Percentiles rank a stretch among this genome's conserved stretches.
Evolutionary conservation across 2,797 vertebrate species (phyloP).

Genomic region (Crax fasciolata): DNA sequence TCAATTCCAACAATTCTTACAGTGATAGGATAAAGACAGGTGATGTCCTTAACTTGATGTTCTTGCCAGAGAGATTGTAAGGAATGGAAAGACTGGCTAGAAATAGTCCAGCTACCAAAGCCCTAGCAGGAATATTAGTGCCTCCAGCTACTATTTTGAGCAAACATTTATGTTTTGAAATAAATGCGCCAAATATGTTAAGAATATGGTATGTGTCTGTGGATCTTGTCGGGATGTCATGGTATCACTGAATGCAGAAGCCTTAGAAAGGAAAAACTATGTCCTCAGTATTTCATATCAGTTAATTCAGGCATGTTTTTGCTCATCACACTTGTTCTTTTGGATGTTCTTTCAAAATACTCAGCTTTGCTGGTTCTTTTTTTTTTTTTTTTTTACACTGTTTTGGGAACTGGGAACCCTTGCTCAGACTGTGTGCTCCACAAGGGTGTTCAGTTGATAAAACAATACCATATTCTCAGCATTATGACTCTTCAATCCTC

Average conservation of each 20-base stretch:
- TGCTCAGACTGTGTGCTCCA: not conserved
- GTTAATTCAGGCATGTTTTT: not conserved
- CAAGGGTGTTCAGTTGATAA: not conserved
- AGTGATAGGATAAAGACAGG: not conserved
- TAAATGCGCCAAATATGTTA: not conserved
- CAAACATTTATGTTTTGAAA: not conserved
- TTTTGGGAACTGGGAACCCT: not conserved
- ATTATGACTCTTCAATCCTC: not conserved
- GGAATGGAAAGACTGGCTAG: not conserved
- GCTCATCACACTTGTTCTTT: not conserved
- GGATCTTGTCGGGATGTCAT: not conserved
- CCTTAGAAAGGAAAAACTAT: not conserved
- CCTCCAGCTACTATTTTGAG: not conserved
- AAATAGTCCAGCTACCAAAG: not conserved
- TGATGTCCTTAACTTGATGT: not conserved
- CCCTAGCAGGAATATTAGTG: not conserved
- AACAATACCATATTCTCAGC: not conserved
- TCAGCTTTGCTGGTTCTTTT: no score
- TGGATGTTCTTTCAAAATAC: not conserved
- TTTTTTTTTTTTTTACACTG: no score
- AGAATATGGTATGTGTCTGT: rapidly evolving
- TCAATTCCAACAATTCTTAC: not conserved
- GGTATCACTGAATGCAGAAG: not conserved
- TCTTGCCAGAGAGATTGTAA: not conserved
- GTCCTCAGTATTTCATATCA: not conserved